phyloP scores from a whole-genome alignment of 1,140 invertebrate genomes.

The Cepaea nemoralis region DNA sequence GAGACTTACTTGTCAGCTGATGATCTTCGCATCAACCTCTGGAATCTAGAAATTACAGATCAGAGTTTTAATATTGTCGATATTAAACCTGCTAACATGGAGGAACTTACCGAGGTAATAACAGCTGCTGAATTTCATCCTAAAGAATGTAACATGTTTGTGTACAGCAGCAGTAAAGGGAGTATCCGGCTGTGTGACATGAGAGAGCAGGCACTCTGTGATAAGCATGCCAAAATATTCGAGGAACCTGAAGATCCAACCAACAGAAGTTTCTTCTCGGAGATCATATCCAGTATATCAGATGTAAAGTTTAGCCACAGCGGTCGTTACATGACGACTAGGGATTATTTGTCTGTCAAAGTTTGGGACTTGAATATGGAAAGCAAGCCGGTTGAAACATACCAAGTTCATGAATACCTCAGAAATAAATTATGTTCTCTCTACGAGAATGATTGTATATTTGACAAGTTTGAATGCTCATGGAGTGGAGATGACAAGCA shows the following conservation, averaged over 20 bases:
- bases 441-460: slow-evolving; percentile 99
- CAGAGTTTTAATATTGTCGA: slow-evolving; percentile 99
- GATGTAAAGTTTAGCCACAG: slow-evolving; percentile 99
- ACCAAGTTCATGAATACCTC: slow-evolving; percentile 98
- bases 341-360: slow-evolving; percentile 99
- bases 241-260: slow-evolving; percentile 99
- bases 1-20: slow-evolving; percentile 99
- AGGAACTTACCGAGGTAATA: slow-evolving; percentile 98
- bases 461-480: slow-evolving; percentile 99
- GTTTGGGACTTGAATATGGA: slow-evolving; percentile 99
- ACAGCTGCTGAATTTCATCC: slow-evolving; percentile 98
- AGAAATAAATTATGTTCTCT: slow-evolving; percentile 97
- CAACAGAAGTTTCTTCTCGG: slow-evolving; percentile 97
- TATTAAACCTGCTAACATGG: slow-evolving; percentile 99
- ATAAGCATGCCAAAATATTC: slow-evolving; percentile 98
- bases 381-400: slow-evolving; percentile 97
- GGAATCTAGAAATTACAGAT: slow-evolving; percentile 99
- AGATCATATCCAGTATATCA: slow-evolving; percentile 99
- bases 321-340: slow-evolving; percentile 98
- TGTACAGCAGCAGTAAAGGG: slow-evolving; percentile 99
- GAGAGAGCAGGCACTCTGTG: slow-evolving; percentile 96
- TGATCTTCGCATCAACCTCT: slow-evolving; percentile 98
- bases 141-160: slow-evolving; percentile 97
- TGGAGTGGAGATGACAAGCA: slow-evolving; percentile 99
- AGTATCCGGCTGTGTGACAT: slow-evolving; percentile 99